phyloP scores from a whole-genome alignment of 2,888 invertebrate species.

The Hanleya hanleyi region DNA sequence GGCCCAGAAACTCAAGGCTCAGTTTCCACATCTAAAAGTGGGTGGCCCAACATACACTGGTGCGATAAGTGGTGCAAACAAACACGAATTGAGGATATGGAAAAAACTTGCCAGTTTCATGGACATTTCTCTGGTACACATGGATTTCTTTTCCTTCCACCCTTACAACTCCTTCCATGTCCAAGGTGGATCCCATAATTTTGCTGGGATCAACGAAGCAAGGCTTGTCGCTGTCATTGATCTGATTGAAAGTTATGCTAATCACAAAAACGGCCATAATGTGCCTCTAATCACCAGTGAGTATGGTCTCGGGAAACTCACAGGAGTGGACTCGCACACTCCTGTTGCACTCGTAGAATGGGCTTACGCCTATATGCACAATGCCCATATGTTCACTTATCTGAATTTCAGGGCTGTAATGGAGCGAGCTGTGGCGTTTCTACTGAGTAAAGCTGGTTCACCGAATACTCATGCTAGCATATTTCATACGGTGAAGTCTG shows the following conservation, averaged over 20 bases:
- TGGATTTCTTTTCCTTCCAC: constrained; percentile 16
- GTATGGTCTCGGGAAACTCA: not conserved
- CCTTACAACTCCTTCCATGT: constrained; percentile 7
- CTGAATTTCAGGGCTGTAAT: constrained; percentile 9
- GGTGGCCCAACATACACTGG: constrained; percentile 12
- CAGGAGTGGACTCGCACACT: constrained; percentile 1
- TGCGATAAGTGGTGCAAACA: not conserved
- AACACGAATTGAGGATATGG: not conserved
- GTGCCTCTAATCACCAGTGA: constrained; percentile 15
- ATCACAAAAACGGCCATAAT: not conserved
- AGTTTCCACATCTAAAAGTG: constrained; percentile 9
- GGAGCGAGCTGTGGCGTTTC: constrained; percentile 13
- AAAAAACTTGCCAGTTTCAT: not conserved
- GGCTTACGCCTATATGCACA: constrained; percentile 11
- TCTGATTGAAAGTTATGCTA: constrained; percentile 14
- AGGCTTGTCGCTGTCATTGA: constrained; percentile 11
- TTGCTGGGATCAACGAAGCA: constrained; percentile 12
- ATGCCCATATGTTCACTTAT: constrained; percentile 19
- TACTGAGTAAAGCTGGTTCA: not conserved
- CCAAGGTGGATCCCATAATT: not conserved
- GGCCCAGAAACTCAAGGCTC: constrained; percentile 8
- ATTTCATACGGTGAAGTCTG: not conserved
- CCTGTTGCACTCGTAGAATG: constrained; percentile 6
- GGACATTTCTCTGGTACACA: constrained; percentile 5
- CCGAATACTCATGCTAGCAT: not conserved